phyloP scores from a whole-genome alignment of 1,140 invertebrate genomes.

The Ceratosolen fusciceps region DNA sequence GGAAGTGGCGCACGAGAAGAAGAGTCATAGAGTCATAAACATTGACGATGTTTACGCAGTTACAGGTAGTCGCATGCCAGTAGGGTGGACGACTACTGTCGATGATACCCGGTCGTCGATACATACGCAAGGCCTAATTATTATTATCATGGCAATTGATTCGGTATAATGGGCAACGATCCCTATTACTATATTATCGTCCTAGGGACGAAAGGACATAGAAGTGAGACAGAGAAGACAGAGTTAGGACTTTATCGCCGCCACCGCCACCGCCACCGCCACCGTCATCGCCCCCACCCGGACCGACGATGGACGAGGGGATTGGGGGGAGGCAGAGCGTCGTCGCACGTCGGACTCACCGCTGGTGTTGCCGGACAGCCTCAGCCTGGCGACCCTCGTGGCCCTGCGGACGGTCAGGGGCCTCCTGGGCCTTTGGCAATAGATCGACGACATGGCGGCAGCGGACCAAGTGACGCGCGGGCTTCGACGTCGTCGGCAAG shows the following conservation, averaged over 20 bases:
- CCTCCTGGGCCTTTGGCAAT: constrained; percentile 60
- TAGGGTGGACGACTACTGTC: background rate
- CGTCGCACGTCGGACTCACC: constrained; percentile 48
- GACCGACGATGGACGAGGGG: background rate
- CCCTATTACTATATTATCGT: too few relatives aligned
- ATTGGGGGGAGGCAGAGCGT: background rate
- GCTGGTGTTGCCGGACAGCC: constrained; percentile 58
- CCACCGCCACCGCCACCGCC: background rate
- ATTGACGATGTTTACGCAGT: background rate
- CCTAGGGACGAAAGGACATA: background rate
- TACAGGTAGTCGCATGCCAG: background rate
- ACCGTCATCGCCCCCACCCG: background rate
- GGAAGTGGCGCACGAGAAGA: background rate
- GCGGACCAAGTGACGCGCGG: background rate
- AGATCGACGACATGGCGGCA: constrained; percentile 58
- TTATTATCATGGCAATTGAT: too few relatives aligned
- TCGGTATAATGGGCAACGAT: too few relatives aligned
- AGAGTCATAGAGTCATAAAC: too few relatives aligned
- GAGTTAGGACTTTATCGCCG: too few relatives aligned
- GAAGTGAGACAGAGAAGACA: background rate
- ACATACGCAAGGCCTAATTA: too few relatives aligned
- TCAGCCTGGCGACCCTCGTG: constrained; percentile 64
- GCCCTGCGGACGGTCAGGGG: constrained; percentile 65
- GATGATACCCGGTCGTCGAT: background rate
- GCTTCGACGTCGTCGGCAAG: constrained; percentile 26